Evolutionary conservation across 2,113 vertebrate genomes (phyloP).

Genomic region (Otis tarda): DNA sequence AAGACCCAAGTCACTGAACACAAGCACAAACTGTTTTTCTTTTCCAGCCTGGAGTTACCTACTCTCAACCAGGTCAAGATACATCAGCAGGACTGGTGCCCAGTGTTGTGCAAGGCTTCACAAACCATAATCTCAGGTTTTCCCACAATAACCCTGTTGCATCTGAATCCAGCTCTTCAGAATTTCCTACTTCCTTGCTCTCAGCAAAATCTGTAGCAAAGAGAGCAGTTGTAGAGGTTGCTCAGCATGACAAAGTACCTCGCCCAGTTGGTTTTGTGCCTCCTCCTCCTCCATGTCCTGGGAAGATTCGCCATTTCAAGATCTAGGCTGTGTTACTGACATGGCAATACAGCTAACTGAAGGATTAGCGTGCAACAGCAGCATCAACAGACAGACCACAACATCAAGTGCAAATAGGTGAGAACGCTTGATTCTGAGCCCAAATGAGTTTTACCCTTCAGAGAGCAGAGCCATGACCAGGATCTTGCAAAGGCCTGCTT

Average conservation of each 20-base stretch:
- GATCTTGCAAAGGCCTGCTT: not conserved
- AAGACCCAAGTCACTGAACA: not conserved
- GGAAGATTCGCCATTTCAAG: constrained; percentile 69
- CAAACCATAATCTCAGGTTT: constrained; percentile 51
- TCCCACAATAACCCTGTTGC: constrained; percentile 13
- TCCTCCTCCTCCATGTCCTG: constrained; percentile 63
- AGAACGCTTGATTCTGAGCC: not conserved
- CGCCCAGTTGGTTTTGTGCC: constrained; percentile 23
- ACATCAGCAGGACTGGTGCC: constrained; percentile 11
- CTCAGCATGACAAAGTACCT: constrained; percentile 10
- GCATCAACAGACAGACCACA: not conserved
- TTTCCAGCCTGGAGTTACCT: constrained; percentile 52
- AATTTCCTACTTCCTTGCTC: not conserved
- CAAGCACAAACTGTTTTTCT: not conserved
- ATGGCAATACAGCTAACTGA: not conserved
- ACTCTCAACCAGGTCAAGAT: not conserved
- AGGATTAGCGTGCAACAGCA: not conserved
- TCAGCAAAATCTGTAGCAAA: not conserved
- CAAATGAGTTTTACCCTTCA: not conserved
- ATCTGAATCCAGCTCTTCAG: constrained; percentile 12
- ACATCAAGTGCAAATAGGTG: not conserved
- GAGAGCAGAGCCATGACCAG: not conserved
- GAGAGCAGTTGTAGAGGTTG: not conserved
- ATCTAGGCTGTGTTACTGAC: constrained; percentile 40
- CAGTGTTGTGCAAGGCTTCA: not conserved